Conservation (phyloP, 2,888 invertebrate species). For the Vanessa cardui region DNA sequence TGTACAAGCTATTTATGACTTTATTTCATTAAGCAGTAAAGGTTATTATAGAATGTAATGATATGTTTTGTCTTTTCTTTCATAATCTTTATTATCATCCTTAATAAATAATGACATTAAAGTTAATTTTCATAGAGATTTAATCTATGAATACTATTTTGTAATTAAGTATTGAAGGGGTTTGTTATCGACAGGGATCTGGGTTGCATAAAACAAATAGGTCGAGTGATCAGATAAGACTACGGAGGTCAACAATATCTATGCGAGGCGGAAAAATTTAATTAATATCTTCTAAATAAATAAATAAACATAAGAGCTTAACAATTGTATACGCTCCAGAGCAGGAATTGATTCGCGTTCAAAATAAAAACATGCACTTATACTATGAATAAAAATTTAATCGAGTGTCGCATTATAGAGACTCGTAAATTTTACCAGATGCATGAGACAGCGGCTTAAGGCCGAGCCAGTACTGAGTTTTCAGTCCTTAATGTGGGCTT, state of each 20-base stretch:
- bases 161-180: constrained; percentile 5
- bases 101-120: not conserved
- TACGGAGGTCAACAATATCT: not conserved
- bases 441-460: too few relatives aligned
- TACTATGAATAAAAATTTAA: too few relatives aligned
- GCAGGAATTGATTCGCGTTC: too few relatives aligned
- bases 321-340: too few relatives aligned
- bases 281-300: not conserved
- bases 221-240: constrained; percentile 8
- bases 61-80: not conserved
- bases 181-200: constrained; percentile 3
- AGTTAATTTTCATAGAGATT: not conserved
- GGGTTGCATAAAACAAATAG: constrained; percentile 3
- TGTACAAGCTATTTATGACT: not conserved
- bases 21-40: not conserved
- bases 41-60: not conserved
- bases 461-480: too few relatives aligned
- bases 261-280: not conserved
- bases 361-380: too few relatives aligned
- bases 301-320: too few relatives aligned
- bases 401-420: too few relatives aligned
- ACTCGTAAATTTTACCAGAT: too few relatives aligned
- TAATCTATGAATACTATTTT: not conserved
- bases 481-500: too few relatives aligned
- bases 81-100: not conserved